Percentiles rank a stretch among this genome's conserved stretches.
Conservation (phyloP, 2,797 vertebrate species). For the Miichthys miiuy region DNA sequence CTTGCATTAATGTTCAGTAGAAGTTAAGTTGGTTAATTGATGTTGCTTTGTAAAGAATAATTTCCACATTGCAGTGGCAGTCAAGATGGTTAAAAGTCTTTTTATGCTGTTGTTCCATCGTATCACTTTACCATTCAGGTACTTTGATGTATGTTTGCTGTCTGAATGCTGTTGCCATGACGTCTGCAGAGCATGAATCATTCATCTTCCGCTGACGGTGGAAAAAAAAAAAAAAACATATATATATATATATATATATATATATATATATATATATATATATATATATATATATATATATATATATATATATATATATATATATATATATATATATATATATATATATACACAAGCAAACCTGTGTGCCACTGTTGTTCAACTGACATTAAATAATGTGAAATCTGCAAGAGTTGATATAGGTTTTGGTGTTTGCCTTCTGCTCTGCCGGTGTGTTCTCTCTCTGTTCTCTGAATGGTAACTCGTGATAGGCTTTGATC, state of each 20-base stretch:
- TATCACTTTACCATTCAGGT: slow-evolving; percentile 54
- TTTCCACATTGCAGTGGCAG: slow-evolving; percentile 21
- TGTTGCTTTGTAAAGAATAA: slow-evolving; percentile 38
- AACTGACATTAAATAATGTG: slow-evolving; percentile 57
- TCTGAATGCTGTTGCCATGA: slow-evolving; percentile 61
- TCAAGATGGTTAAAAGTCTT: background rate
- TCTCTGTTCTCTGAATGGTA: slow-evolving; percentile 69
- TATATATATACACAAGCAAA: slow-evolving; percentile 33
- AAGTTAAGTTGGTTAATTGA: slow-evolving; percentile 8
- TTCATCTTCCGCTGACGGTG: slow-evolving; percentile 43
- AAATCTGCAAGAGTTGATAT: slow-evolving; percentile 55
- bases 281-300: no score
- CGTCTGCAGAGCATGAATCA: slow-evolving; percentile 56
- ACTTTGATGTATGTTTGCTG: slow-evolving; percentile 53
- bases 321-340: no score
- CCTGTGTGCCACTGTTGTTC: slow-evolving; percentile 49
- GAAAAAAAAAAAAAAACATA: background rate
- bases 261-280: no score
- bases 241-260: no score
- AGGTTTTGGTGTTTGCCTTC: slow-evolving; percentile 62
- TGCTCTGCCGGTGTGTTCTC: slow-evolving; percentile 62
- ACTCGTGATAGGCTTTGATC: slow-evolving; percentile 67
- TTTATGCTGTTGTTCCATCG: slow-evolving; percentile 34
- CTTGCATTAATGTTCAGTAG: slow-evolving; percentile 13
- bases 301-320: no score